Conservation (phyloP, 2,113 vertebrate species). For the Podarcis muralis region DNA sequence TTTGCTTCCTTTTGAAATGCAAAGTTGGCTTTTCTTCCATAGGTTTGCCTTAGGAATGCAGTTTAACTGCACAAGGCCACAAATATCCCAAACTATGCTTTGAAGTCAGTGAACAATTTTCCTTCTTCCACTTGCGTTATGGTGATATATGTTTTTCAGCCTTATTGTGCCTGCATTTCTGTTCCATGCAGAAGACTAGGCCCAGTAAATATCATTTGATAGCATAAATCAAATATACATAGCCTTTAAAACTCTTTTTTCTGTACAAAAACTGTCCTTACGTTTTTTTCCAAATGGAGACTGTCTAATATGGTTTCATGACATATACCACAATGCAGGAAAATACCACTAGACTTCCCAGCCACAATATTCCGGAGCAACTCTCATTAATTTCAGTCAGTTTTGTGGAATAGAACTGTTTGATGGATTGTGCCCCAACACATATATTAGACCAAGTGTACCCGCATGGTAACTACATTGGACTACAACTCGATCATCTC, state of each 20-base stretch:
- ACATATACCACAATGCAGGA: background rate
- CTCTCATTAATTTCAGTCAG: background rate
- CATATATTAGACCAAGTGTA: too few relatives aligned
- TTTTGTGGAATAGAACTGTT: background rate
- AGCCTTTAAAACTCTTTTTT: background rate
- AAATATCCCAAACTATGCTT: slow-evolving; percentile 29
- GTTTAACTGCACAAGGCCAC: slow-evolving; percentile 15
- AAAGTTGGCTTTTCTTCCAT: slow-evolving; percentile 28
- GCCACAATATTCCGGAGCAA: background rate
- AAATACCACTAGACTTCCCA: background rate
- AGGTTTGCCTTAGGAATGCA: slow-evolving; percentile 49
- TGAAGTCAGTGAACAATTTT: slow-evolving; percentile 9
- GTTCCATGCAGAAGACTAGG: background rate
- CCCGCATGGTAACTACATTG: too few relatives aligned
- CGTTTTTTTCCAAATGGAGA: background rate
- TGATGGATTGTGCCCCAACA: background rate
- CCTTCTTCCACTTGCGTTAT: background rate
- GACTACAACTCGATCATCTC: too few relatives aligned
- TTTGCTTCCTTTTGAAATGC: slow-evolving; percentile 40
- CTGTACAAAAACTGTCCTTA: background rate
- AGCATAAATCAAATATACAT: background rate
- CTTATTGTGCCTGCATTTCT: background rate
- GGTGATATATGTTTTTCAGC: background rate
- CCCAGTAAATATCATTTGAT: background rate
- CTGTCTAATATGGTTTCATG: background rate